These are phyloP conservation scores for Dryobotodes eremita DNA, from an alignment of 2,888 invertebrate species.

Conservation along the genomic window DNA sequence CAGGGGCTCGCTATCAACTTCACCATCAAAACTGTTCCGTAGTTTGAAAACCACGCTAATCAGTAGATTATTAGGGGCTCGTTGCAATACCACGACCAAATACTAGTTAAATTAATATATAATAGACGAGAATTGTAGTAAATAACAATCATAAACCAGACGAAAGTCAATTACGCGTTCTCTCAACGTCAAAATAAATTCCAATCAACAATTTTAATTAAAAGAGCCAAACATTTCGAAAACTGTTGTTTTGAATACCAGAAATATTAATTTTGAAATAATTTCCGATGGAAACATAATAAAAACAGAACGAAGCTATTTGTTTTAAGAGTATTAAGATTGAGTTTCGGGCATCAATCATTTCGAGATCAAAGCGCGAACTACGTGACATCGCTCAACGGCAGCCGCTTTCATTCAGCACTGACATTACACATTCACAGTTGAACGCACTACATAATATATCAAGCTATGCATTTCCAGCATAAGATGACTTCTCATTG, in stretches of 20 bases:
- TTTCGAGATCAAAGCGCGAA: neutral
- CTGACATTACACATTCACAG: neutral
- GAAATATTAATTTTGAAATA: neutral
- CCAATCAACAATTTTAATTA: neutral
- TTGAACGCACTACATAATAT: neutral
- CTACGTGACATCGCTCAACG: neutral
- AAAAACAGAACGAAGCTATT: neutral
- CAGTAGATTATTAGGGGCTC: neutral
- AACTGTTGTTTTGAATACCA: neutral
- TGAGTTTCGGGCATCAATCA: conserved; percentile 6
- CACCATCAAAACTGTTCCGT: neutral
- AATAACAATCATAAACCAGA: neutral
- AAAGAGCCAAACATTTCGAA: neutral
- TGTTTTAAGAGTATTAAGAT: conserved; percentile 1
- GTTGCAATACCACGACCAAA: neutral
- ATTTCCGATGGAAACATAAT: neutral
- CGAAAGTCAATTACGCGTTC: no score
- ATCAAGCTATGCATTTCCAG: no score
- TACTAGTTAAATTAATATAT: neutral
- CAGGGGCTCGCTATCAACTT: conserved; percentile 5
- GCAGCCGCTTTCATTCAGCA: neutral
- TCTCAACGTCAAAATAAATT: neutral
- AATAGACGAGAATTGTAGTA: neutral
- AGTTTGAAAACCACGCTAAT: neutral
- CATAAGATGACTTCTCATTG: no score